Evolutionary conservation across 2,113 vertebrate genomes (phyloP), one percentile per base, ranked within the genome.

Genomic region (Notothenia rossii): DNA sequence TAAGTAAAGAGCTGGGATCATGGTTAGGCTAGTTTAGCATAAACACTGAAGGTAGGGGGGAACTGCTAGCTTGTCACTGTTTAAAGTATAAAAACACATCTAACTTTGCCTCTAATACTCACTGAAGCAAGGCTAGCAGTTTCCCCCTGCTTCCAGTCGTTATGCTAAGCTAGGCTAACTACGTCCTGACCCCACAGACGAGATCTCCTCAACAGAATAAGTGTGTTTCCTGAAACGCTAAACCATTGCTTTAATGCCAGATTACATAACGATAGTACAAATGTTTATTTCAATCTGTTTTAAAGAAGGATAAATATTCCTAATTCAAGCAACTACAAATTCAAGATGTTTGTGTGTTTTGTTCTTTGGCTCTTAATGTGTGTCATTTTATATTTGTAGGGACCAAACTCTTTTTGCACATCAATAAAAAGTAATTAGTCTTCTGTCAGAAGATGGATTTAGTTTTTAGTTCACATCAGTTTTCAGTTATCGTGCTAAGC

Each of bases 21-120:
- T 51, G 5, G 3, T 56, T 56, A 75, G 62, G 62, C 22, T 66
- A 48, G 74, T 25, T 67, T 67, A 76, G 63, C 63, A 36, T 20
- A 56, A 58, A 40, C 59, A 29, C n/a, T 55, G 33, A n/a, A 45
- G 14, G n/a, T n/a, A 11, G 50, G 36, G 36, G 29, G 10, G 11
- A 14, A 36, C 29, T 2, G 48, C 15, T 51, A 12, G 17, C 17
- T 18, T 36, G 5, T 29, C 48, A 22, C 58, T 4, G n/a, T 15
- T 29, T 15, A 25, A n/a, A 43, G 33, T 20, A 29, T 40, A 7
- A 45, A 45, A 62, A 45, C 25, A 11, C 15, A 7, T 13, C 3
- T 48, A 9, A 5, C 17, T 14, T 3, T 49, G 40, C 17, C 29
- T 54, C 65, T 54, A 7, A 53, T 12, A 3, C 64, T 53, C 65